phyloP scores from a whole-genome alignment of 2,888 invertebrate species.

The Schrankia costaestrigalis region DNA sequence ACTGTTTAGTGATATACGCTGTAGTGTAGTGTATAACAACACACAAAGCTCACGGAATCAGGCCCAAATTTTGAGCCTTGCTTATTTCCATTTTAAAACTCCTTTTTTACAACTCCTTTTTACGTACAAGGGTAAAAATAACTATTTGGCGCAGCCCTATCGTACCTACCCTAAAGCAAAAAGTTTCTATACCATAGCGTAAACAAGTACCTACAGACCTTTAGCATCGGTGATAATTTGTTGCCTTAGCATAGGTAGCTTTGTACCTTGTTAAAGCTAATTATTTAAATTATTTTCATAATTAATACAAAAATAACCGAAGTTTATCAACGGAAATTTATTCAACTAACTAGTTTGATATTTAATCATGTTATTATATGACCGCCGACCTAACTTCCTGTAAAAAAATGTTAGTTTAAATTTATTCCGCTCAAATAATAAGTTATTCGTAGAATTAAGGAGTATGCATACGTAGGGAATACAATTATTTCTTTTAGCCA shows the following conservation, averaged over 20 bases:
- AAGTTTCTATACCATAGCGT: too few relatives aligned
- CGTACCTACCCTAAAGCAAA: too few relatives aligned
- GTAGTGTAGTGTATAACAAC: constrained; percentile 56
- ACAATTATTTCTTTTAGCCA: constrained; percentile 27
- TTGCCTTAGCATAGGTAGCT: too few relatives aligned
- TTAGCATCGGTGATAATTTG: too few relatives aligned
- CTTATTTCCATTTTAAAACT: constrained; percentile 4
- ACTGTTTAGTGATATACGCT: constrained; percentile 55
- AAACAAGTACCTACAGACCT: too few relatives aligned
- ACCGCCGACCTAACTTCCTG: constrained; percentile 38
- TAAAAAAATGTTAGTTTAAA: too few relatives aligned
- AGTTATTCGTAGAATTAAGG: constrained; percentile 2
- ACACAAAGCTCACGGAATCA: constrained; percentile 52
- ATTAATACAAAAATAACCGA: constrained; percentile 21
- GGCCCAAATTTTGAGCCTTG: constrained; percentile 24
- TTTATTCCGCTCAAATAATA: constrained; percentile 12
- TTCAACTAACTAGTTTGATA: constrained; percentile 20
- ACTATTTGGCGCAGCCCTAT: too few relatives aligned
- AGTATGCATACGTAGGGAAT: constrained; percentile 8
- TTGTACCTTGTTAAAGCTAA: too few relatives aligned
- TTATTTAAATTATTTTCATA: too few relatives aligned
- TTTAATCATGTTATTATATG: constrained; percentile 35
- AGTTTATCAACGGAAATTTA: constrained; percentile 43
- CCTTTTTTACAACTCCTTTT: too few relatives aligned
- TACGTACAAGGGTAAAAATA: too few relatives aligned